Evolutionary conservation across 2,797 vertebrate genomes (phyloP).

Genomic region (Apogon hyalosoma): DNA sequence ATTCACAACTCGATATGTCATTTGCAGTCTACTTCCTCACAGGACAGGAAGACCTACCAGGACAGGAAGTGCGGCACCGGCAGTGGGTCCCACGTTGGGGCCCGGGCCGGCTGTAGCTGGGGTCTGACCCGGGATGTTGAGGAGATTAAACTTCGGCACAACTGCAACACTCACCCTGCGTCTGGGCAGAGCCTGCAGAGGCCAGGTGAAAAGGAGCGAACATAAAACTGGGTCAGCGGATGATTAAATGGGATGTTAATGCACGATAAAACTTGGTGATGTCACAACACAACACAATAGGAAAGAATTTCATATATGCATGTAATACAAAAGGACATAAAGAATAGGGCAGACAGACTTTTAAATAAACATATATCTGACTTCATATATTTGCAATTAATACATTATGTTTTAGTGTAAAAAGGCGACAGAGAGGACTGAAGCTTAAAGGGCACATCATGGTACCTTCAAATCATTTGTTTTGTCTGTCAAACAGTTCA

Average conservation of each 20-base stretch:
- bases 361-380: neutral
- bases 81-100: slow-evolving; percentile 35
- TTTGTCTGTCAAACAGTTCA: neutral
- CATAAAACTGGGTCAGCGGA: neutral
- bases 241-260: neutral
- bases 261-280: neutral
- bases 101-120: slow-evolving; percentile 73
- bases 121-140: slow-evolving; percentile 92
- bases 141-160: slow-evolving; percentile 96
- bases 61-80: slow-evolving; percentile 81
- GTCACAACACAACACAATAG: neutral
- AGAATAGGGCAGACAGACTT: neutral
- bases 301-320: neutral
- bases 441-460: too few relatives aligned
- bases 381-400: too few relatives aligned
- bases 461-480: neutral
- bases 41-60: slow-evolving; percentile 84
- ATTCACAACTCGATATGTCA: slow-evolving; percentile 29
- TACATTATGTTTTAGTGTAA: too few relatives aligned
- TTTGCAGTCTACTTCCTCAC: slow-evolving; percentile 39
- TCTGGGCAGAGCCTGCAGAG: slow-evolving; percentile 91
- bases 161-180: slow-evolving; percentile 98
- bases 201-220: slow-evolving; percentile 27
- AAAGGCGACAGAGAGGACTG: too few relatives aligned
- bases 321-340: neutral